Conservation (phyloP, 2,888 invertebrate genomes). For the Octonoba sinensis region DNA sequence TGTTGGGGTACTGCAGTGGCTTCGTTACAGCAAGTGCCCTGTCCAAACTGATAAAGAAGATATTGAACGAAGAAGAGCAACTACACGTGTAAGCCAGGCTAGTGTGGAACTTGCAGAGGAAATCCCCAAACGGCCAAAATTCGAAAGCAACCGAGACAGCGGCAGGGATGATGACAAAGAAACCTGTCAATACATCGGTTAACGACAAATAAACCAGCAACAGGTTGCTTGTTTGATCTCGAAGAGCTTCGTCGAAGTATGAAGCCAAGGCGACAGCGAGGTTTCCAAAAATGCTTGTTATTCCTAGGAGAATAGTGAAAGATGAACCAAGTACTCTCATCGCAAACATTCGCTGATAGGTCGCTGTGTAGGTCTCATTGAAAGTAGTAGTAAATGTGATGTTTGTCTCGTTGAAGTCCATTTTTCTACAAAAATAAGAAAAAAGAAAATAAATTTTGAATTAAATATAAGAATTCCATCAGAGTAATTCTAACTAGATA, state of each 20-base stretch:
- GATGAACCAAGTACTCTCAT: too few relatives aligned
- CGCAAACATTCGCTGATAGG: too few relatives aligned
- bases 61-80: conserved; percentile 71
- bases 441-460: too few relatives aligned
- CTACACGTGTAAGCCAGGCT: conserved; percentile 70
- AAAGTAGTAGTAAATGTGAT: too few relatives aligned
- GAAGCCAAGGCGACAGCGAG: neutral
- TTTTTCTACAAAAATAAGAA: too few relatives aligned
- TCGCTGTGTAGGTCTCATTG: too few relatives aligned
- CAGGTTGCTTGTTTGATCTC: neutral
- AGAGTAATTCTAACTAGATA: too few relatives aligned
- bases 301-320: neutral
- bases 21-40: conserved; percentile 69
- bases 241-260: neutral
- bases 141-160: neutral
- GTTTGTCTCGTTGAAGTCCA: too few relatives aligned
- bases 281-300: neutral
- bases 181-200: conserved; percentile 1
- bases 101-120: conserved; percentile 68
- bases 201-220: neutral
- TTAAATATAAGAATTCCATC: too few relatives aligned
- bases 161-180: conserved; percentile 7
- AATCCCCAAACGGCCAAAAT: neutral
- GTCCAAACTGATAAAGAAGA: conserved; percentile 70
- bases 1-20: conserved; percentile 68